These are phyloP conservation scores for Luperina testacea DNA, from an alignment of 2,888 invertebrate species.

Conservation along the genomic window DNA sequence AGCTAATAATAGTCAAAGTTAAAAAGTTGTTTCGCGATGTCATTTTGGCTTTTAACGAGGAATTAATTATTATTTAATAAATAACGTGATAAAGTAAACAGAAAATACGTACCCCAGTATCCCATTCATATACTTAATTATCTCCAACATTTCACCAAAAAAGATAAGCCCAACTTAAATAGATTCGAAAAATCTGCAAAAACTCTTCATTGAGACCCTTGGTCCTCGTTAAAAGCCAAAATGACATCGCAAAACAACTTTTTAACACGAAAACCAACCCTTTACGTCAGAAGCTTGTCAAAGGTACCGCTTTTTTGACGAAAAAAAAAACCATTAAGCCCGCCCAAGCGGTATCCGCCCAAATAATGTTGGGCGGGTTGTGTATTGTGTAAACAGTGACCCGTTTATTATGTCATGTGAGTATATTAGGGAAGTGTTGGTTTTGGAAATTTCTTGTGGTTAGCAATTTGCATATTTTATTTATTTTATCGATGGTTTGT, in stretches of 20 bases:
- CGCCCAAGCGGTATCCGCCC: constrained; percentile 50
- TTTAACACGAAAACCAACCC: constrained; percentile 58
- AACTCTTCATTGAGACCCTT: constrained; percentile 49
- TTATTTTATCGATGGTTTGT: neutral
- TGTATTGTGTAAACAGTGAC: constrained; percentile 55
- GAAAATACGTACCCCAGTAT: neutral
- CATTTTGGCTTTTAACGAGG: too few relatives aligned
- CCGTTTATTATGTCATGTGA: constrained; percentile 52
- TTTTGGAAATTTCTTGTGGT: constrained; percentile 11
- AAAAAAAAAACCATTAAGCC: constrained; percentile 54
- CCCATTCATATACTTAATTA: constrained; percentile 29
- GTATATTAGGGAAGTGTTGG: constrained; percentile 38
- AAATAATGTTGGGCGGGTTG: constrained; percentile 50
- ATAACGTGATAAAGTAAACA: neutral
- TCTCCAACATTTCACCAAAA: constrained; percentile 25
- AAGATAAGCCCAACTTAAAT: constrained; percentile 36
- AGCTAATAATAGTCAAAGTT: too few relatives aligned
- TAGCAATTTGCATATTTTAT: neutral
- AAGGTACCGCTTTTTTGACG: constrained; percentile 45
- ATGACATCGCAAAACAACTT: constrained; percentile 63
- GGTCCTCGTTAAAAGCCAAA: constrained; percentile 57
- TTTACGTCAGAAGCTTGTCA: constrained; percentile 61
- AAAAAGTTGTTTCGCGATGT: too few relatives aligned
- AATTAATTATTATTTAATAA: too few relatives aligned
- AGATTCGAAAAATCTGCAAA: constrained; percentile 52